Base-by-base conservation (phyloP, 2,113 vertebrate species). In the Cairina moschata region DNA sequence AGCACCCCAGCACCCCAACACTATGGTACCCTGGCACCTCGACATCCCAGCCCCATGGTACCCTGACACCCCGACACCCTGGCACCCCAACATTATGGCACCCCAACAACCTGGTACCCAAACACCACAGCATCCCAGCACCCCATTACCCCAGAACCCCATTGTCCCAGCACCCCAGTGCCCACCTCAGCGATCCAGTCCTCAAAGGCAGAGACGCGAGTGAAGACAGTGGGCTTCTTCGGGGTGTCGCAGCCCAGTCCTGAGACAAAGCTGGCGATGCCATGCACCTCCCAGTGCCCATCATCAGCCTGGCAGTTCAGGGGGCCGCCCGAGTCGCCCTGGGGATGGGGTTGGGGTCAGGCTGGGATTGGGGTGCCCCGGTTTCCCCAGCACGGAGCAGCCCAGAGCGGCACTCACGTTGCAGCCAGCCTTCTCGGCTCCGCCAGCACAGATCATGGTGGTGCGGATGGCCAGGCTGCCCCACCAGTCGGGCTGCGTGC, bases 361-460 rank as follows among this genome's bases (percentile, higher is more conserved):
- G 3, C 40, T 8, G 0, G 3, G 4, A 3, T 3, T 36, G 4
- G n/a, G 11, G 4, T 2, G 62, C 62, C 14, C 32, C 0, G 0
- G 46, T 1, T 9, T 8, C 14, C 21, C 56, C 10, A 6, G 12
- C 11, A 5, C 0, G 0, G 15, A 23, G 23, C 0, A 0, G 2
- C 9, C 6, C 4, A 3, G 34, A 0, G 0, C 0, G 3, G 38
- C 44, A 74, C 95, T 86, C 83, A 94, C 87, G 0, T 94, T 91
- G 87, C 95, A 96, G 36, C 94, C 87, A 0, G 94, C 6, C 34
- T 83, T 65, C 18, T 92, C 88, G 0, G 42, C 72, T 0, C 95
- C 94, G 0, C 94, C 90, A 0, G 95, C 90, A 0, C 95, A 91
- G 87, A 91, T 56, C 92, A 86, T 92, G 87, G 95, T 92, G 1